Evolutionary conservation across 1,140 invertebrate genomes (phyloP), one percentile per base, ranked within the genome.

Genomic region (Drosophila obscura): DNA sequence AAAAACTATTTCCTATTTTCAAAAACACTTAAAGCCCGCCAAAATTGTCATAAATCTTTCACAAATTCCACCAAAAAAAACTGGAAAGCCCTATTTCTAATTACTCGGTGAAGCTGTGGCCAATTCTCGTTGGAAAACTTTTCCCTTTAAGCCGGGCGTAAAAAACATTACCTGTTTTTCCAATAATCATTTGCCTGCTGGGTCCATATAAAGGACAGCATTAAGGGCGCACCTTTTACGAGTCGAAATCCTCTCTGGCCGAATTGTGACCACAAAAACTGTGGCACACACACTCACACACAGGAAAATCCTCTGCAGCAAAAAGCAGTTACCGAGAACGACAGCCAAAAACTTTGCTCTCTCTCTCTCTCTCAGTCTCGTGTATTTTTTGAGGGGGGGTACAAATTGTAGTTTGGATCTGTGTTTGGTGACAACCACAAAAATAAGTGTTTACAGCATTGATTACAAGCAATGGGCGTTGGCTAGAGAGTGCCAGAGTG

Each of bases 391-490:
- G 19, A 1, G 19, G 19, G 19, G 41, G 62, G 61, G 62, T 53
- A 65, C 61, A 64, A 61, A 64, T 71, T 73, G 72, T 74, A 64
- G 55, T 57, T 39, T 48, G 39, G 35, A 39, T 39, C 35, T 39
- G 35, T 46, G 67, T 55, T 75, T 31, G 68, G 64, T 60, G 65
- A 76, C 81, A 85, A 75, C 79, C 83, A 88, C 83, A 88, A 88
- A 88, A 88, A 88, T 88, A 88, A 88, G 83, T 88, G 83, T 88
- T 88, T 88, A 88, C 83, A 88, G 84, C 83, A 88, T 88, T 88
- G 83, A 88, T 88, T 88, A 88, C 83, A 88, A 88, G 79, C 68
- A 57, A 73, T 73, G 58, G 66, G 77, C 74, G 69, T 77, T 59
- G 69, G 66, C 49, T 46, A 53, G 39, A 52, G 45, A 67, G 31